phyloP scores from a whole-genome alignment of 2,888 invertebrate genomes.

The Cheilosia impressa region DNA sequence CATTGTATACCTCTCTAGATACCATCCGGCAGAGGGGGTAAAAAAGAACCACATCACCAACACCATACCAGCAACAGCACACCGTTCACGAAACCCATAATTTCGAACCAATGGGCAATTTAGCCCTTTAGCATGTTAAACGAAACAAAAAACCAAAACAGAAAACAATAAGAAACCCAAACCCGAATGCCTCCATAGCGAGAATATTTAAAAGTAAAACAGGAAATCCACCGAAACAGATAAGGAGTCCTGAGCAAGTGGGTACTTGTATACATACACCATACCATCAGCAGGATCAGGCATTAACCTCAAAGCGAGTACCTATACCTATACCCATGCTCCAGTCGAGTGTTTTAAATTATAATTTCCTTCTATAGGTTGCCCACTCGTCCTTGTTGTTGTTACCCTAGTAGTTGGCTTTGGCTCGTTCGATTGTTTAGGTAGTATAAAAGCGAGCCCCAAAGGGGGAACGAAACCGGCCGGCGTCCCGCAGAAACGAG shows the following conservation, averaged over 20 bases:
- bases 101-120: slow-evolving; percentile 84
- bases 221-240: slow-evolving; percentile 60
- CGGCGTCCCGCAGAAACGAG: slow-evolving; percentile 16
- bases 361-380: slow-evolving; percentile 53
- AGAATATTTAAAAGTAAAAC: slow-evolving; percentile 50
- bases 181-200: slow-evolving; percentile 20
- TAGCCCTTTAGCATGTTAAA: slow-evolving; percentile 83
- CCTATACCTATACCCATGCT: neutral
- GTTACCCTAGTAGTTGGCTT: neutral
- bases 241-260: slow-evolving; percentile 57
- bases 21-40: slow-evolving; percentile 49
- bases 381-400: slow-evolving; percentile 62
- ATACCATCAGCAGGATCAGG: slow-evolving; percentile 60
- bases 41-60: slow-evolving; percentile 44
- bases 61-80: slow-evolving; percentile 48
- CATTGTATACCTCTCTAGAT: slow-evolving; percentile 2
- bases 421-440: slow-evolving; percentile 59
- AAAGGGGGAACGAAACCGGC: slow-evolving; percentile 42
- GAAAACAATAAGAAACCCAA: slow-evolving; percentile 16
- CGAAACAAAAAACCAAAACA: slow-evolving; percentile 34
- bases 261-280: slow-evolving; percentile 19
- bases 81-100: slow-evolving; percentile 82
- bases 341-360: slow-evolving; percentile 61
- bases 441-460: slow-evolving; percentile 7
- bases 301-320: slow-evolving; percentile 57